phyloP scores from a whole-genome alignment of 1,140 invertebrate genomes.

The Colletes latitarsis region DNA sequence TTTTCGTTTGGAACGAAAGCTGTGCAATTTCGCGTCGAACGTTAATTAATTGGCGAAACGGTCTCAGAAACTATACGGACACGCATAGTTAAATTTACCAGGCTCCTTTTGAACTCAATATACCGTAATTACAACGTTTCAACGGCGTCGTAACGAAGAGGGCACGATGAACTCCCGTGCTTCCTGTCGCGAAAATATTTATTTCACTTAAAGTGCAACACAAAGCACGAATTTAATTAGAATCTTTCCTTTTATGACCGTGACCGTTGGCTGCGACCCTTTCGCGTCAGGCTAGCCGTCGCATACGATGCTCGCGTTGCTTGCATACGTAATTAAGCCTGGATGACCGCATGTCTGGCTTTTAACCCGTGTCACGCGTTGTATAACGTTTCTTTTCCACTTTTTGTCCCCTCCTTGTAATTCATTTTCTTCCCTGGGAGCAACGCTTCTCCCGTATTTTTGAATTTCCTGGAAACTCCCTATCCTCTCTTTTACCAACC shows the following conservation, averaged over 20 bases:
- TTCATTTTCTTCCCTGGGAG: not conserved
- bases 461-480: not conserved
- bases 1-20: no score
- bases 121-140: no score
- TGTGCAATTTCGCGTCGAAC: no score
- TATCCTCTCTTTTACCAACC: not conserved
- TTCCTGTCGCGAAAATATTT: conserved; percentile 21
- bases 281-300: not conserved
- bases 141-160: no score
- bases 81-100: no score
- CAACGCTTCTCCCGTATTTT: not conserved
- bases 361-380: conserved; percentile 32
- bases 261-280: not conserved
- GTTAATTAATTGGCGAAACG: no score
- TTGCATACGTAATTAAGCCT: conserved; percentile 44
- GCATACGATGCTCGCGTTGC: conserved; percentile 18
- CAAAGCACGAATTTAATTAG: conserved; percentile 45
- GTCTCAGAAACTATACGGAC: no score
- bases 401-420: not conserved
- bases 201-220: conserved; percentile 19
- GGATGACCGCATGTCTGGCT: conserved; percentile 15
- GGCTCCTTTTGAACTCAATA: no score
- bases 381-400: not conserved
- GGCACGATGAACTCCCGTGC: not conserved
- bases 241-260: conserved; percentile 34